A percentile compares a stretch with the other conserved stretches of the same genome.
Evolutionary conservation across 2,797 vertebrate species (phyloP).

Genomic region (Tinamus major): DNA sequence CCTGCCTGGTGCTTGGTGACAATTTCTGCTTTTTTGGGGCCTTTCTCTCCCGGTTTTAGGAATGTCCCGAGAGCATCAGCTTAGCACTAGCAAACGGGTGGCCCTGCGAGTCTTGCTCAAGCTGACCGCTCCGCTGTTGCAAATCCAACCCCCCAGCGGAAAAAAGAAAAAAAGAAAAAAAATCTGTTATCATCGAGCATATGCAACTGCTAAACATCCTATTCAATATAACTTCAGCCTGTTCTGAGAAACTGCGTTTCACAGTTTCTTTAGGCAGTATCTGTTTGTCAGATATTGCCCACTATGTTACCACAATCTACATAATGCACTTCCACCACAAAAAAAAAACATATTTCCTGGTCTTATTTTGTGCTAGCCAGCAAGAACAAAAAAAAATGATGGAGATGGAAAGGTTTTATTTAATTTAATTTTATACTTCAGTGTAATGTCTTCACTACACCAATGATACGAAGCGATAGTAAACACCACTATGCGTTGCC

Average conservation of each 20-base stretch:
- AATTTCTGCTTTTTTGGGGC: background rate
- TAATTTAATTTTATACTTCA: background rate
- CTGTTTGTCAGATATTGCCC: slow-evolving; percentile 73
- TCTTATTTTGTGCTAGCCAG: background rate
- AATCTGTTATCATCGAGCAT: slow-evolving; percentile 59
- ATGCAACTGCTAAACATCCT: slow-evolving; percentile 64
- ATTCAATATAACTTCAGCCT: slow-evolving; percentile 64
- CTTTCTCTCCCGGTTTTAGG: background rate
- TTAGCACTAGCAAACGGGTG: background rate
- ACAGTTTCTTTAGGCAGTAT: slow-evolving; percentile 60
- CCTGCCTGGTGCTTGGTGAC: too few species aligned
- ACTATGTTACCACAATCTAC: slow-evolving; percentile 58
- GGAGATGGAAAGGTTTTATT: background rate
- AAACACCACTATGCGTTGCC: background rate
- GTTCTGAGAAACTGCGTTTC: slow-evolving; percentile 56
- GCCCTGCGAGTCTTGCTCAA: slow-evolving; percentile 58
- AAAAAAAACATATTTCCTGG: background rate
- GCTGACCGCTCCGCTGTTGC: slow-evolving; percentile 22
- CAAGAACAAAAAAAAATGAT: background rate
- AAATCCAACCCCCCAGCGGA: slow-evolving; percentile 32
- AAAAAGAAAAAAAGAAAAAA: background rate
- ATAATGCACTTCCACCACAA: slow-evolving; percentile 15
- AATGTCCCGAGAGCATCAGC: background rate
- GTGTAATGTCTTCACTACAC: accelerated
- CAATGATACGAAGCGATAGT: background rate